Base-by-base conservation (phyloP, 2,888 invertebrate species). In the Brachycybe producta region DNA sequence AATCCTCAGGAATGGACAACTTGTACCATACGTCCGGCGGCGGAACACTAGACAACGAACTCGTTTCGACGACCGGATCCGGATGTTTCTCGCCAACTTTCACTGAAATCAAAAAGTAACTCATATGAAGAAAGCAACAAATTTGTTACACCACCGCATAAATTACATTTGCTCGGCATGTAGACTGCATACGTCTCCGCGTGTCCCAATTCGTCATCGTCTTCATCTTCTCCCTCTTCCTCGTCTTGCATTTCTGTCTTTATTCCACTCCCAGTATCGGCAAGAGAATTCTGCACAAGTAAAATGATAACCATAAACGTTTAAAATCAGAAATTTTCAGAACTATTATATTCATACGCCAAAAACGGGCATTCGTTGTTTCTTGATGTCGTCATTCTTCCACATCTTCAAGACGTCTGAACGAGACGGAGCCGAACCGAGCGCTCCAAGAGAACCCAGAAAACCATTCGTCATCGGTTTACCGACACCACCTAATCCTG, bases 101-200 rank as follows among this genome's bases (percentile, higher is more conserved):
- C 60, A 94, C 85, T 87, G 68, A 65, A 57, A 42, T 57, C 52
- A 54, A 53, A 55, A 60, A 54, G 39, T 24, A 48, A 21, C 15
- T 36, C 23, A 30, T 21, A 34, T 19, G 11, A 42, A 28, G 36
- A 15, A 26, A 28, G 7, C 11, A 17, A 7, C 23, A 48, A 42
- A 24, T 24, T 8, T 4, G 8, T 11, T 36, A 35, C 11, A 27
- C 15, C 19, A 34, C 7, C n/a, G n/a, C 30, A 8, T 3, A 35
- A 56, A 74, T 72, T 73, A 86, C 85, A 72, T 75, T 98, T 98
- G 1, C 85, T 77, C 1, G 98, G 98, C 86, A 90, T 91, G 65
- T 98, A 99, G 63, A 97, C 94, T 5, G 92, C 84, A 65, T 97
- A 98, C 0, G 97, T 98, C 69, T 98, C 98, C 0, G 95, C 94